These are phyloP conservation scores for Xenopus borealis DNA, from an alignment of 2,113 vertebrate genomes.

Conservation along the genomic window DNA sequence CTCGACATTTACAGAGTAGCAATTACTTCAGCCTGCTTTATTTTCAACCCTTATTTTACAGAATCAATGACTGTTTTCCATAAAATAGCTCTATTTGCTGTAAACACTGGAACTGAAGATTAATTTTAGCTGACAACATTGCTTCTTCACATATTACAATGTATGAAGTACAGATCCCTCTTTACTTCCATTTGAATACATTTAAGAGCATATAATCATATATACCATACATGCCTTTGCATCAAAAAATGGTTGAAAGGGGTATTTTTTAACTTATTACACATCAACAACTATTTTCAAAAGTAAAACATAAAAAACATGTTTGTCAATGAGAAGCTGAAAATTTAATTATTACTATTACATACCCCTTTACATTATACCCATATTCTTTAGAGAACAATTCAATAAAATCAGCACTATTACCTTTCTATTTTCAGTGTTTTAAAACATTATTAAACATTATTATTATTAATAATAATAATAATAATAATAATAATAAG, in stretches of 20 bases:
- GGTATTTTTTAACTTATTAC: not conserved
- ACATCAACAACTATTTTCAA: not conserved
- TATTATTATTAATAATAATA: too few relatives aligned
- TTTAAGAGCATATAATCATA: not conserved
- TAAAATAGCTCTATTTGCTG: constrained; percentile 22
- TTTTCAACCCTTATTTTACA: constrained; percentile 7
- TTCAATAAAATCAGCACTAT: too few relatives aligned
- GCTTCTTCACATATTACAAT: not conserved
- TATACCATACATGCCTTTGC: not conserved
- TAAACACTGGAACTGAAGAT: not conserved
- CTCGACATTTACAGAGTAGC: constrained; percentile 7
- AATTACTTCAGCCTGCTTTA: constrained; percentile 6
- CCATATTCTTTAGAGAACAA: too few relatives aligned
- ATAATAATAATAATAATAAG: too few relatives aligned
- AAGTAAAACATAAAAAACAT: too few relatives aligned
- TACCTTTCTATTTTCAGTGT: too few relatives aligned
- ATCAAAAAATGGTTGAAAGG: not conserved
- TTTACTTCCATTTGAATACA: not conserved
- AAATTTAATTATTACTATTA: too few relatives aligned
- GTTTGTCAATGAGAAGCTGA: too few relatives aligned
- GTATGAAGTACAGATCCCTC: not conserved
- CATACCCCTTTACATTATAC: too few relatives aligned
- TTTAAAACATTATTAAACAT: too few relatives aligned
- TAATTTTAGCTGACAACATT: not conserved
- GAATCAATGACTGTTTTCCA: constrained; percentile 1